Evolutionary conservation across 2,113 vertebrate species (phyloP).

Genomic region (Orientallactaga bullata): DNA sequence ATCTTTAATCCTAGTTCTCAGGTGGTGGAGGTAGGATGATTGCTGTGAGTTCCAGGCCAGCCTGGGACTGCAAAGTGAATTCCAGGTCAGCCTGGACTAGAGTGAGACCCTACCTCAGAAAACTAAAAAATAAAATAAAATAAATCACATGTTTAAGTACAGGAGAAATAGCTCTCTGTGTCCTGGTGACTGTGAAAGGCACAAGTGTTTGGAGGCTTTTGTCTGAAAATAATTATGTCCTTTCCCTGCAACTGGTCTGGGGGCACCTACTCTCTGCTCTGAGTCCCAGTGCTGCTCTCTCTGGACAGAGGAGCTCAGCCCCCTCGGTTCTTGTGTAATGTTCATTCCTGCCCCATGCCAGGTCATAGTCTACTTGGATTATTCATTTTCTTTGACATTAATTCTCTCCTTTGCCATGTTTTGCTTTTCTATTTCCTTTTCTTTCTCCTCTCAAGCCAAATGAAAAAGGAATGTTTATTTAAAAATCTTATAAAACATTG

Average conservation of each 20-base stretch:
- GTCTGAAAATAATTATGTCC: not conserved
- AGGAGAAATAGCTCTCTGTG: not conserved
- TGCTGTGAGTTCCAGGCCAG: too few species aligned
- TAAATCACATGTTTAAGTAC: not conserved
- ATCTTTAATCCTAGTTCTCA: too few species aligned
- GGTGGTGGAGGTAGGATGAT: too few species aligned
- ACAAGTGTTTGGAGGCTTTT: not conserved
- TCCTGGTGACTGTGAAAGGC: not conserved
- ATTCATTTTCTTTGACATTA: not conserved
- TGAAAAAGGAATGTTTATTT: slow-evolving; percentile 54
- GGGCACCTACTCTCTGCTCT: not conserved
- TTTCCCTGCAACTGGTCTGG: not conserved
- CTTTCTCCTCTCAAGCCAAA: not conserved
- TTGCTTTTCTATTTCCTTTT: slow-evolving; percentile 36
- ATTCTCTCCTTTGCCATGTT: slow-evolving; percentile 1
- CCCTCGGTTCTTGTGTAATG: not conserved
- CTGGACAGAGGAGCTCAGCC: not conserved
- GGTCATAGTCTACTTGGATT: not conserved
- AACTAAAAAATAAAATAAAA: too few species aligned
- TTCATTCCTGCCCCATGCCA: not conserved
- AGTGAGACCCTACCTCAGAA: too few species aligned
- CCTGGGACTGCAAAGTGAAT: too few species aligned
- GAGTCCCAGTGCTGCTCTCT: not conserved
- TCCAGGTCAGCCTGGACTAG: too few species aligned
- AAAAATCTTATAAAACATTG: slow-evolving; percentile 33